phyloP scores from a whole-genome alignment of 2,888 invertebrate genomes.

The Scaptomyza flava region DNA sequence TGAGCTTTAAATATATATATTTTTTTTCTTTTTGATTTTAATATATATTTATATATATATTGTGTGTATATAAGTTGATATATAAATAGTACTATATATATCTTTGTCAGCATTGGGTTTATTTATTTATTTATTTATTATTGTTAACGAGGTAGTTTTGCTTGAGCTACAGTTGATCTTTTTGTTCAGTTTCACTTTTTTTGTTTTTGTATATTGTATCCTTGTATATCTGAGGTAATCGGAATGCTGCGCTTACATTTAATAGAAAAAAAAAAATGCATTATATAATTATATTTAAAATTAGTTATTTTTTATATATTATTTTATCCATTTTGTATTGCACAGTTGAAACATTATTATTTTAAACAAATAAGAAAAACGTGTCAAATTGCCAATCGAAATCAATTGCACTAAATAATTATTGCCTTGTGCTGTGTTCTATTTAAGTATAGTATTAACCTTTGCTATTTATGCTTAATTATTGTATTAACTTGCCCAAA shows the following conservation, averaged over 20 bases:
- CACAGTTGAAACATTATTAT: conserved; percentile 55
- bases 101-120: conserved; percentile 24
- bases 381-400: conserved; percentile 25
- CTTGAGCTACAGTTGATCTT: conserved; percentile 54
- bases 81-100: conserved; percentile 23
- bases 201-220: background rate
- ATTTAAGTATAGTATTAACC: conserved; percentile 14
- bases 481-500: conserved; percentile 57
- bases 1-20: conserved; percentile 15
- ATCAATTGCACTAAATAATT: conserved; percentile 75
- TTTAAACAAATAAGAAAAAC: background rate
- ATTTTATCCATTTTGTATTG: conserved; percentile 45
- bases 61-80: conserved; percentile 32
- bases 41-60: conserved; percentile 19
- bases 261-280: conserved; percentile 32
- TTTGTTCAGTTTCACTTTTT: conserved; percentile 25
- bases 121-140: conserved; percentile 42
- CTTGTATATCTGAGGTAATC: conserved; percentile 46
- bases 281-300: conserved; percentile 30
- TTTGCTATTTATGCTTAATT: conserved; percentile 76
- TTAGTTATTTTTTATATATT: conserved; percentile 21
- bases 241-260: conserved; percentile 37
- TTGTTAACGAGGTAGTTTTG: conserved; percentile 74
- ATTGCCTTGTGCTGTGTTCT: conserved; percentile 58
- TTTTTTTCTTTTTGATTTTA: conserved; percentile 7